Base-by-base conservation (phyloP, 2,888 invertebrate genomes). In the Dione juno region DNA sequence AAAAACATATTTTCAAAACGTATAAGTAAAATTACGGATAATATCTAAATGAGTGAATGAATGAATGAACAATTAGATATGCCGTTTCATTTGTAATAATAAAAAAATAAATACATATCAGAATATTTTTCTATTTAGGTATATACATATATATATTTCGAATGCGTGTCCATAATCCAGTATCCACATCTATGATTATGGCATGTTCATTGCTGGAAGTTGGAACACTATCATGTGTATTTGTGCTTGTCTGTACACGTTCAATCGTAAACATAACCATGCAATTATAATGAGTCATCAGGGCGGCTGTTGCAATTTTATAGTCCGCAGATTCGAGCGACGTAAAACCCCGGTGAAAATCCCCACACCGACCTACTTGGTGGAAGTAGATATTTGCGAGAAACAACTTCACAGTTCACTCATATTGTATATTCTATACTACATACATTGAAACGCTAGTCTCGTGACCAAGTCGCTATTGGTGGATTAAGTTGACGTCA, bases 381-480 rank as follows among this genome's bases (percentile, higher is more conserved):
- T 69, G 59, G 54, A 72, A 76, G 74, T 73, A 58, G 64, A 70
- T 67, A 65, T 73, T 75, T 72, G 71, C 71, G 73, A 75, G 70
- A 71, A 71, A 75, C 63, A 64, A 70, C 66, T 63, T 59, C 53
- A 74, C 74, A 78, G 75, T 74, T 69, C 53, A n/a, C n/a, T n/a
- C n/a, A n/a, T n/a, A n/a, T n/a, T 73, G 69, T 74, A 77, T 66
- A 72, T 77, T 80, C 78, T 76, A 78, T 76, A 77, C 73, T 71
- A 77, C 73, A 28, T 28, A 28, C 28, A 28, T 73, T 16, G 72
- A 75, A 76, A 77, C 78, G 78, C 76, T 75, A 80, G 84, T 85
- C 92, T 88, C 87, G 92, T 93, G 93, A 92, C 86, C 81, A 78
- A 16, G 53, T 74, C 48, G 50, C 76, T 70, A 92, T 92, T 93